Base-by-base conservation (phyloP, 2,888 invertebrate species). In the Hypercompe scribonia region DNA sequence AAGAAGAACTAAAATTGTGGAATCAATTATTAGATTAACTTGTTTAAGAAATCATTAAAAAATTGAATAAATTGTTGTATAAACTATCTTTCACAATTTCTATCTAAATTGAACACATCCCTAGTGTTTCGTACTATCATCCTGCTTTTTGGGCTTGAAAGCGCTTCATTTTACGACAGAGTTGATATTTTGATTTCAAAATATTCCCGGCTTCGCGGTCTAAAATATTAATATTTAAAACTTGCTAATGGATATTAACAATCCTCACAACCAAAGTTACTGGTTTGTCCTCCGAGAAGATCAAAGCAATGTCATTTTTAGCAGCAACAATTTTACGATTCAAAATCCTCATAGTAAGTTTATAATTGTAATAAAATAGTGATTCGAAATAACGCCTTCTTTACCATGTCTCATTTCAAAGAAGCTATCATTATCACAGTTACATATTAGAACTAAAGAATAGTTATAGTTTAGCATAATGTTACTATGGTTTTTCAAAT, bases 231-330 rank as follows among this genome's bases (percentile, higher is more conserved):
- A 24, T 64, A 65, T 18, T 66, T 46, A 7, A 10, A 21, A n/a
- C 24, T 50, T 3, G 0, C 0, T 24, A 64, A 70, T 70, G 66
- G 94, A 94, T 80, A 76, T 91, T 13, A 93, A 89, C 75, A 91
- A 90, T 85, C 80, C 90, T 15, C 91, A 92, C 70, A 94, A 91
- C 76, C 94, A 92, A 88, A 91, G 93, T 79, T 95, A 94, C 77
- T 95, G 95, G 94, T 95, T 95, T 82, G 94, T 95, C 10, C 86
- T 95, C 3, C 88, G 94, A 74, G 95, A 95, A 87, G 94, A 95
- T 76, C 95, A 94, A 82, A 93, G 91, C 77, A 95, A 94, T 87
- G 94, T 95, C 34, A 91, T 94, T 80, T 91, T 94, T 70, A 94
- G 91, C 83, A 93, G 91, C 79, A 94, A 94, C 80, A 94, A 94